Evolutionary conservation across 2,888 invertebrate species (phyloP).

Genomic region (Mycalesis mineus): DNA sequence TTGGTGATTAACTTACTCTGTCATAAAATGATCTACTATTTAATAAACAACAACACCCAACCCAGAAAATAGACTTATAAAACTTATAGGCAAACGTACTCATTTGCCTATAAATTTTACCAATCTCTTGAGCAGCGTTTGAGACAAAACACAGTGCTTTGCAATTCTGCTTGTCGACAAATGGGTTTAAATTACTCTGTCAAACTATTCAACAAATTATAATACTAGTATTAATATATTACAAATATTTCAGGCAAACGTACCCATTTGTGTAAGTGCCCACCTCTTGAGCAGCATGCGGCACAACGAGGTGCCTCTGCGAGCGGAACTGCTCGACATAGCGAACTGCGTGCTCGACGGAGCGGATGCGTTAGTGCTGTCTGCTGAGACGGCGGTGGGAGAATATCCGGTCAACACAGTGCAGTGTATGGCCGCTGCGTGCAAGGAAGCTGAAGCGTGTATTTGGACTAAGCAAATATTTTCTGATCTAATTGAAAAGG

Average conservation of each 20-base stretch:
- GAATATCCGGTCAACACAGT: conserved; percentile 76
- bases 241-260: conserved; percentile 48
- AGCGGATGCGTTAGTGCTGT: conserved; percentile 82
- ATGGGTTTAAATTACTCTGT: too few relatives aligned
- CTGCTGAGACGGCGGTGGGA: conserved; percentile 84
- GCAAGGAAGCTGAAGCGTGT: conserved; percentile 84
- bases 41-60: too few relatives aligned
- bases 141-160: too few relatives aligned
- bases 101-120: too few relatives aligned
- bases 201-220: too few relatives aligned
- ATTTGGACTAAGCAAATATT: conserved; percentile 74
- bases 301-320: conserved; percentile 48
- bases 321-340: conserved; percentile 83
- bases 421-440: conserved; percentile 64
- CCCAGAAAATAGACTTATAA: too few relatives aligned
- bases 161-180: too few relatives aligned
- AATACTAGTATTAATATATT: too few relatives aligned
- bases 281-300: conserved; percentile 61
- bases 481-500: conserved; percentile 64
- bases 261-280: conserved; percentile 54
- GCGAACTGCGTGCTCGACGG: conserved; percentile 87
- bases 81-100: too few relatives aligned
- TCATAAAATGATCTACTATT: too few relatives aligned
- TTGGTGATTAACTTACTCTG: too few relatives aligned
- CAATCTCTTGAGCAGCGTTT: too few relatives aligned